Percentiles rank a stretch among this genome's conserved stretches.
Evolutionary conservation across 1,140 invertebrate species (phyloP).

Genomic region (Pseudachorutes palmiensis): DNA sequence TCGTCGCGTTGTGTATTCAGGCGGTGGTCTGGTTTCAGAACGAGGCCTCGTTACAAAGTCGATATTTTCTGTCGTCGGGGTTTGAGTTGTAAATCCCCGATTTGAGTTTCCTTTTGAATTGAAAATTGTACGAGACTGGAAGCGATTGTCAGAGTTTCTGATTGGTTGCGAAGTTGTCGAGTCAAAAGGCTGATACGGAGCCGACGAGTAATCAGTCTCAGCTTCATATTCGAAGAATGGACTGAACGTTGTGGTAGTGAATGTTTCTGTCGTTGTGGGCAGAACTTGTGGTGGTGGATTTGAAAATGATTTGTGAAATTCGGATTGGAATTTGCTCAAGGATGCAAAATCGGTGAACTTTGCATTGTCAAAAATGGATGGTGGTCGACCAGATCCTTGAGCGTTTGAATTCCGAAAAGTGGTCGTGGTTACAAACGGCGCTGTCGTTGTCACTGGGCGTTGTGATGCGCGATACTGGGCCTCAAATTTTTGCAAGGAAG

Average conservation of each 20-base stretch:
- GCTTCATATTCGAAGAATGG: background rate
- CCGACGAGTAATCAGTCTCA: too few relatives aligned
- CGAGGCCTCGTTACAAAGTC: slow-evolving; percentile 1
- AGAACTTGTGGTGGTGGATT: background rate
- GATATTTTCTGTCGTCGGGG: background rate
- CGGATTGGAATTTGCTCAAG: too few relatives aligned
- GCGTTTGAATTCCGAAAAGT: too few relatives aligned
- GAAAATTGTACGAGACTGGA: background rate
- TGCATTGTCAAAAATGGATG: too few relatives aligned
- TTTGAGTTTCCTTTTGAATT: background rate
- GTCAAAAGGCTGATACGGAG: too few relatives aligned
- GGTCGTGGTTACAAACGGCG: too few relatives aligned
- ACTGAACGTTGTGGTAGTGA: background rate
- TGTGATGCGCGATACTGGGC: background rate
- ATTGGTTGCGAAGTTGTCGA: too few relatives aligned
- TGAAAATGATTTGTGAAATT: background rate
- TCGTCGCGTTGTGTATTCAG: slow-evolving; percentile 9
- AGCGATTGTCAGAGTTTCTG: too few relatives aligned
- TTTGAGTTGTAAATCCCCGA: background rate
- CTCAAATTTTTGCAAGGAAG: too few relatives aligned
- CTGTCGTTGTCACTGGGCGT: background rate
- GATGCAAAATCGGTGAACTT: too few relatives aligned
- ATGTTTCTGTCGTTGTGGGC: background rate
- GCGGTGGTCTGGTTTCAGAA: background rate
- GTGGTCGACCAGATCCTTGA: too few relatives aligned